phyloP scores from a whole-genome alignment of 2,797 vertebrate genomes.

The Sebastiscus albofasciatus region DNA sequence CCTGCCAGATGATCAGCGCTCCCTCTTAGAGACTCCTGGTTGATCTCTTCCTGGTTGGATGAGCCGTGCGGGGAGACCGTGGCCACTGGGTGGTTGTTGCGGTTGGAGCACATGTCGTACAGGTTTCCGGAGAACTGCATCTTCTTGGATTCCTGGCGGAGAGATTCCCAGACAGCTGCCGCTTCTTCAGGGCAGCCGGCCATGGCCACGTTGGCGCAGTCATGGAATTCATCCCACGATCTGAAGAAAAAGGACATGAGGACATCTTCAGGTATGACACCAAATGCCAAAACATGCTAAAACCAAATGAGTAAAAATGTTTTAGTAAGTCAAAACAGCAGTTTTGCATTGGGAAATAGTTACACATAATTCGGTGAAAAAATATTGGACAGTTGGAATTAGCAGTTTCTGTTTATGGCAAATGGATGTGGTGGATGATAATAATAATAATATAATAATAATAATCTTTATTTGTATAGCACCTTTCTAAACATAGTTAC shows the following conservation, averaged over 20 bases:
- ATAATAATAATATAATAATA: too few relatives aligned
- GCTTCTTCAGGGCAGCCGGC: slow-evolving; percentile 89
- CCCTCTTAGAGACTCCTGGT: slow-evolving; percentile 89
- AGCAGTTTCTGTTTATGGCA: not conserved
- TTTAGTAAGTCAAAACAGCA: not conserved
- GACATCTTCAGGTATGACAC: not conserved
- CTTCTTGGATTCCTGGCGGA: slow-evolving; percentile 91
- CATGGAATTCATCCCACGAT: slow-evolving; percentile 93
- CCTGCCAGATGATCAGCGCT: slow-evolving; percentile 26
- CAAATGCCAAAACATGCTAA: not conserved
- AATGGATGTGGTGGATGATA: not conserved
- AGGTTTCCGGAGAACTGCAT: slow-evolving; percentile 93
- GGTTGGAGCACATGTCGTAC: slow-evolving; percentile 89
- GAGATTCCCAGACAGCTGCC: slow-evolving; percentile 90
- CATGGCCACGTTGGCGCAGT: slow-evolving; percentile 88
- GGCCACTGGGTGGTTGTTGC: slow-evolving; percentile 57
- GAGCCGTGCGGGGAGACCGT: slow-evolving; percentile 40
- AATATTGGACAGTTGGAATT: not conserved
- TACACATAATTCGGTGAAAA: not conserved
- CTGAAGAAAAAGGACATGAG: slow-evolving; percentile 65
- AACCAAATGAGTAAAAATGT: not conserved
- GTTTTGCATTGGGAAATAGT: not conserved
- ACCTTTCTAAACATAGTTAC: too few relatives aligned
- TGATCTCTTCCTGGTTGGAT: slow-evolving; percentile 81
- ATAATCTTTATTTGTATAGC: too few relatives aligned